phyloP scores from a whole-genome alignment of 2,113 vertebrate species.

The Indicator indicator region DNA sequence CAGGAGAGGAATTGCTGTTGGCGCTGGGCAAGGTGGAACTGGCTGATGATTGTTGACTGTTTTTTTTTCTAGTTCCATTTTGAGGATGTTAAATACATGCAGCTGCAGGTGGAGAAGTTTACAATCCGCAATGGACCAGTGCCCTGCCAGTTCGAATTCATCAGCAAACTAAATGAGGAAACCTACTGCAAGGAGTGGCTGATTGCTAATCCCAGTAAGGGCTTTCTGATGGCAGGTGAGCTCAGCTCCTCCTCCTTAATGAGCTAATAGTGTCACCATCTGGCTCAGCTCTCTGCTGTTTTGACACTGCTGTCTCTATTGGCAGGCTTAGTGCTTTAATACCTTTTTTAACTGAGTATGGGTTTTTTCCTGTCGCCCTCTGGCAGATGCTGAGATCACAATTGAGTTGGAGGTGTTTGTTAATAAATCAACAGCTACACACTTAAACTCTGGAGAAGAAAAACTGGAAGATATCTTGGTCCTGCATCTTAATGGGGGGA shows the following conservation, averaged over 20 bases:
- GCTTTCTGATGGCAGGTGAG: constrained; percentile 91
- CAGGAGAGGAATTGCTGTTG: neutral
- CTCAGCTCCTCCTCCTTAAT: neutral
- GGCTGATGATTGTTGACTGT: neutral
- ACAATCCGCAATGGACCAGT: constrained; percentile 90
- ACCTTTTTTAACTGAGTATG: neutral
- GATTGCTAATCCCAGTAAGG: constrained; percentile 86
- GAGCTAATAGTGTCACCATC: neutral
- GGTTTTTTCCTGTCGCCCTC: neutral
- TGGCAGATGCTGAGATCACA: constrained; percentile 82
- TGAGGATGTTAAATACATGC: constrained; percentile 92
- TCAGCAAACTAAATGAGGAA: constrained; percentile 88
- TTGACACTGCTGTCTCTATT: neutral
- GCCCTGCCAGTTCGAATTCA: constrained; percentile 96
- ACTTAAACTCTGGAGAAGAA: constrained; percentile 86
- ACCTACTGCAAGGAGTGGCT: constrained; percentile 94
- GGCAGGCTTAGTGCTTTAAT: neutral
- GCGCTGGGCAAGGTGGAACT: neutral
- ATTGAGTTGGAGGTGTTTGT: constrained; percentile 93
- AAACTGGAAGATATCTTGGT: constrained; percentile 94
- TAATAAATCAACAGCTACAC: constrained; percentile 90
- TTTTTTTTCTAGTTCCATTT: constrained; percentile 86
- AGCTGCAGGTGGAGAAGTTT: constrained; percentile 84
- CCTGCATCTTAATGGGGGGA: constrained; percentile 89
- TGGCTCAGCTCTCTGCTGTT: neutral